These are phyloP conservation scores for Epizoanthus rinbou DNA, from an alignment of 92 coral and sea anemone genomes.

Conservation along the genomic window DNA sequence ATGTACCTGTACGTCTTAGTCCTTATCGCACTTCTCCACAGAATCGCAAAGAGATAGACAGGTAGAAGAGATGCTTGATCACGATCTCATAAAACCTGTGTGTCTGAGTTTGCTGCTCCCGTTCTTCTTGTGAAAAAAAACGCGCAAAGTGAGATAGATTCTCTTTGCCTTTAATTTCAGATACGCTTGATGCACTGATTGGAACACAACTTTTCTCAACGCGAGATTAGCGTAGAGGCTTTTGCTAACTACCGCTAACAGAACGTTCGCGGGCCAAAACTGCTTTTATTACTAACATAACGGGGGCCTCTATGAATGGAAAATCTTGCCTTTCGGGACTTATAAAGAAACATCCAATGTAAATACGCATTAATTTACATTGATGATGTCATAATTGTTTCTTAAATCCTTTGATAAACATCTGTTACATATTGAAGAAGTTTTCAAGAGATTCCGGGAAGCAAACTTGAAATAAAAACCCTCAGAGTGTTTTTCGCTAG, in stretches of 20 bases:
- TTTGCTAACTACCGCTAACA: slow-evolving; percentile 16
- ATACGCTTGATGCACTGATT: slow-evolving; percentile 11
- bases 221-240: slow-evolving; percentile 1
- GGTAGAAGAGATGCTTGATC: not conserved
- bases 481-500: slow-evolving; percentile 44
- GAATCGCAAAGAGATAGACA: not conserved
- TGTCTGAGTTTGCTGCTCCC: not conserved
- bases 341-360: slow-evolving; percentile 3
- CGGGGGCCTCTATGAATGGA: not conserved
- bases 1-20: not conserved
- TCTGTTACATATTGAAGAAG: slow-evolving; percentile 31
- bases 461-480: slow-evolving; percentile 49
- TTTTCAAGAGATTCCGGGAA: slow-evolving; percentile 33
- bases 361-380: slow-evolving; percentile 11
- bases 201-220: slow-evolving; percentile 34
- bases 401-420: slow-evolving; percentile 50
- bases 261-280: not conserved
- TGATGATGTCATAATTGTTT: slow-evolving; percentile 5
- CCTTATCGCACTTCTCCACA: slow-evolving; percentile 35
- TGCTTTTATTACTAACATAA: slow-evolving; percentile 2
- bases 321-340: slow-evolving; percentile 17
- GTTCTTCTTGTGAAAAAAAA: slow-evolving; percentile 1
- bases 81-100: not conserved
- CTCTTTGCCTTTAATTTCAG: slow-evolving; percentile 18
- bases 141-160: not conserved